phyloP scores from a whole-genome alignment of 1,140 invertebrate species.

The Venturia canescens region DNA sequence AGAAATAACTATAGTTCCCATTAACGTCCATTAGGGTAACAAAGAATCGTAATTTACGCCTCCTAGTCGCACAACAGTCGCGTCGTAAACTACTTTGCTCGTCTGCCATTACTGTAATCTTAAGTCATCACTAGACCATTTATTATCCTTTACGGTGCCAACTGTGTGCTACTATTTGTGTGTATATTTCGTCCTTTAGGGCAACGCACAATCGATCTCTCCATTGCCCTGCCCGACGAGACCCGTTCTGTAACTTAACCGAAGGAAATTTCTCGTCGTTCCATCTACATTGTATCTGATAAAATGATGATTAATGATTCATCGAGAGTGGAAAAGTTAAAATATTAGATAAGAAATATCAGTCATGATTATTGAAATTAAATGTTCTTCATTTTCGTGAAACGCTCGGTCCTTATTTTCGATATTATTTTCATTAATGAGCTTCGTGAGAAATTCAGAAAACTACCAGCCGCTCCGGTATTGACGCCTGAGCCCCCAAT shows the following conservation, averaged over 20 bases:
- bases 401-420: too few species aligned
- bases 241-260: slow-evolving; percentile 5
- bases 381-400: too few species aligned
- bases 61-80: not conserved
- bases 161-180: not conserved
- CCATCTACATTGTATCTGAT: not conserved
- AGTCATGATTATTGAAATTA: too few species aligned
- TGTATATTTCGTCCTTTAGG: not conserved
- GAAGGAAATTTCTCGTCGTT: not conserved
- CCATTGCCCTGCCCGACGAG: not conserved
- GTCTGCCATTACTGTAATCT: slow-evolving; percentile 30
- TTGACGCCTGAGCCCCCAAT: too few species aligned
- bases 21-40: slow-evolving; percentile 38
- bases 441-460: too few species aligned
- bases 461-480: too few species aligned
- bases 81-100: slow-evolving; percentile 16
- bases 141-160: not conserved
- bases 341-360: too few species aligned
- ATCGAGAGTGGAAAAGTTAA: not conserved
- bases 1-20: not conserved
- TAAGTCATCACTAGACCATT: slow-evolving; percentile 25
- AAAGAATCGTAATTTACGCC: slow-evolving; percentile 43
- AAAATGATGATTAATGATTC: slow-evolving; percentile 37
- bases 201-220: not conserved
- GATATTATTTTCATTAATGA: too few species aligned